Percentiles rank a stretch among this genome's conserved stretches.
These are phyloP conservation scores for Rotaria magnacalcarata DNA, from an alignment of 2,888 invertebrate species.

Conservation along the genomic window DNA sequence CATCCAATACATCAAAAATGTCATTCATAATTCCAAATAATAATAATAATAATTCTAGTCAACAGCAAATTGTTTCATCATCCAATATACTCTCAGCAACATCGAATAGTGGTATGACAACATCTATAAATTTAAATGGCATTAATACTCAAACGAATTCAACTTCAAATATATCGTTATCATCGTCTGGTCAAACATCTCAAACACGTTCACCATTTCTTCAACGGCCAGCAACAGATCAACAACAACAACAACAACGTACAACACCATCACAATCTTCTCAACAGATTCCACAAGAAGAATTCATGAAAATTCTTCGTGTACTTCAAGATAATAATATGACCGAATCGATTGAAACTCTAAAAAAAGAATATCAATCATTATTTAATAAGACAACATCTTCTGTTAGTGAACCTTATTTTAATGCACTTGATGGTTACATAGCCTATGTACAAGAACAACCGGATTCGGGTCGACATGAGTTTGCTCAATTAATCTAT, in stretches of 20 bases:
- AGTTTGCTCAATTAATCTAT: slow-evolving; percentile 44
- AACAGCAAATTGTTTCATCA: background rate
- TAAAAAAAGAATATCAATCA: slow-evolving; percentile 31
- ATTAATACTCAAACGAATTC: background rate
- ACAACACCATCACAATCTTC: background rate
- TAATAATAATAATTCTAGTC: slow-evolving; percentile 23
- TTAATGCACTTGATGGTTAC: background rate
- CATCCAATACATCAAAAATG: slow-evolving; percentile 11
- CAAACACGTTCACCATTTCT: background rate
- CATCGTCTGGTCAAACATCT: background rate
- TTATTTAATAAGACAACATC: background rate
- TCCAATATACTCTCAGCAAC: background rate
- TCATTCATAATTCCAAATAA: slow-evolving; percentile 21
- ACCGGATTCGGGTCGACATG: slow-evolving; percentile 15
- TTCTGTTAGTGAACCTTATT: background rate
- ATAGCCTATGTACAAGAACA: background rate
- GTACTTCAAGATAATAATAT: background rate
- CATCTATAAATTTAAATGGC: background rate
- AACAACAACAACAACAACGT: background rate
- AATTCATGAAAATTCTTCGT: background rate
- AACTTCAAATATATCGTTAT: background rate
- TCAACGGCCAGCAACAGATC: background rate
- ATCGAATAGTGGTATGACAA: background rate
- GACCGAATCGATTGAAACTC: background rate
- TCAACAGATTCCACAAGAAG: slow-evolving; percentile 7